phyloP scores from a whole-genome alignment of 1,140 invertebrate species.

The Asbolus verrucosus region DNA sequence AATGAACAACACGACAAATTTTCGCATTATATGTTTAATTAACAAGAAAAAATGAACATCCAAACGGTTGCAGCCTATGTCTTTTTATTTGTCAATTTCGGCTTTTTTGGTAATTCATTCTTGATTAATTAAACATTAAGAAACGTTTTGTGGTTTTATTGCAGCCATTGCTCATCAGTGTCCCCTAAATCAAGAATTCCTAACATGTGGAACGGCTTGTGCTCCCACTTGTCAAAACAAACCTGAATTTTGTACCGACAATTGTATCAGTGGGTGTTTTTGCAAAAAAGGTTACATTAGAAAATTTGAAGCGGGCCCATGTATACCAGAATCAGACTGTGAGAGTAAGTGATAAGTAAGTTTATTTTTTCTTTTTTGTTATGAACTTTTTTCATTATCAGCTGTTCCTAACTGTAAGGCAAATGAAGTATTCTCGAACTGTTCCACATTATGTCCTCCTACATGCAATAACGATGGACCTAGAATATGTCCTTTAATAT shows the following conservation, averaged over 20 bases:
- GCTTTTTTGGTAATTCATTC: too few species aligned
- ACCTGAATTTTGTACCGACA: neutral
- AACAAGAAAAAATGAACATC: too few species aligned
- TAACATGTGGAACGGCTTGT: slow-evolving; percentile 12
- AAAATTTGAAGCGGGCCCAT: neutral
- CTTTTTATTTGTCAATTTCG: too few species aligned
- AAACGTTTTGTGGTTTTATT: too few species aligned
- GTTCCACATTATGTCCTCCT: slow-evolving; percentile 22
- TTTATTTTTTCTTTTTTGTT: neutral
- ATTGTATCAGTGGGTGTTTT: slow-evolving; percentile 36
- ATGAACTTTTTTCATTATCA: neutral
- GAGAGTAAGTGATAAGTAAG: slow-evolving; percentile 29
- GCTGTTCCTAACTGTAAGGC: slow-evolving; percentile 19
- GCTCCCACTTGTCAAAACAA: slow-evolving; percentile 39
- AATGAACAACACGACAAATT: too few species aligned
- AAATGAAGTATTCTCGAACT: slow-evolving; percentile 29
- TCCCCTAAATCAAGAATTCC: slow-evolving; percentile 35
- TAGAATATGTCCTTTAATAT: slow-evolving; percentile 26
- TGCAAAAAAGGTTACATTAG: slow-evolving; percentile 31
- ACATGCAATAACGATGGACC: slow-evolving; percentile 24
- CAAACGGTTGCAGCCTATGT: too few species aligned
- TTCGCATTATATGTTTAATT: too few species aligned
- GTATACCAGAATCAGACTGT: slow-evolving; percentile 9
- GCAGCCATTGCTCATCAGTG: neutral
- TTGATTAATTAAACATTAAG: too few species aligned